Conservation (phyloP, 2,888 invertebrate species). For the Rambutsinella grinnellia region DNA sequence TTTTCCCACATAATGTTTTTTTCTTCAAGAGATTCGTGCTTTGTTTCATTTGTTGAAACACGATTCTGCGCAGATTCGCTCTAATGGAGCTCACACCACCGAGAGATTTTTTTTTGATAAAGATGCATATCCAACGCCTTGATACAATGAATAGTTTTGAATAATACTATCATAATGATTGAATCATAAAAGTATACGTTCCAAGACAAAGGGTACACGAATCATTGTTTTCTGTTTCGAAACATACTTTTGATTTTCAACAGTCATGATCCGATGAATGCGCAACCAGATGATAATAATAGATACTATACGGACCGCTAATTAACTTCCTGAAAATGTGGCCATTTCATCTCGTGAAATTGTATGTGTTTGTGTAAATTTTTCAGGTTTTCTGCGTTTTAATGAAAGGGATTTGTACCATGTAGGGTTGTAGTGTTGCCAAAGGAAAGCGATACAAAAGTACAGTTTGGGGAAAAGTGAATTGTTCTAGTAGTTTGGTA, state of each 20-base stretch:
- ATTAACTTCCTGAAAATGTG: slow-evolving; percentile 62
- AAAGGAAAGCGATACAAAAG: too few relatives aligned
- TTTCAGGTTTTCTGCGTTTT: background rate
- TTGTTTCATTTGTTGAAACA: background rate
- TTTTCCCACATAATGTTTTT: background rate
- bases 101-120: too few relatives aligned
- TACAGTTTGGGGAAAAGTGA: too few relatives aligned
- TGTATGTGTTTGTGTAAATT: background rate
- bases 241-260: slow-evolving; percentile 4
- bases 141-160: background rate
- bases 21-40: background rate
- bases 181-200: too few relatives aligned
- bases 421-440: too few relatives aligned
- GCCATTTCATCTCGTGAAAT: slow-evolving; percentile 38
- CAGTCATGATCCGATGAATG: slow-evolving; percentile 45
- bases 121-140: background rate
- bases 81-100: slow-evolving; percentile 23
- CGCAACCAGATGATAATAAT: slow-evolving; percentile 51
- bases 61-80: slow-evolving; percentile 9
- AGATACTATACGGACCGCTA: slow-evolving; percentile 61
- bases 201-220: background rate
- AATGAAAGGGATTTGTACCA: too few relatives aligned
- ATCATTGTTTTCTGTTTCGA: background rate
- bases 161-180: background rate
- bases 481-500: too few relatives aligned